A percentile compares a stretch with the other conserved stretches of the same genome.
Conservation (phyloP, 2,797 vertebrate species). For the Hyperoplus immaculatus region DNA sequence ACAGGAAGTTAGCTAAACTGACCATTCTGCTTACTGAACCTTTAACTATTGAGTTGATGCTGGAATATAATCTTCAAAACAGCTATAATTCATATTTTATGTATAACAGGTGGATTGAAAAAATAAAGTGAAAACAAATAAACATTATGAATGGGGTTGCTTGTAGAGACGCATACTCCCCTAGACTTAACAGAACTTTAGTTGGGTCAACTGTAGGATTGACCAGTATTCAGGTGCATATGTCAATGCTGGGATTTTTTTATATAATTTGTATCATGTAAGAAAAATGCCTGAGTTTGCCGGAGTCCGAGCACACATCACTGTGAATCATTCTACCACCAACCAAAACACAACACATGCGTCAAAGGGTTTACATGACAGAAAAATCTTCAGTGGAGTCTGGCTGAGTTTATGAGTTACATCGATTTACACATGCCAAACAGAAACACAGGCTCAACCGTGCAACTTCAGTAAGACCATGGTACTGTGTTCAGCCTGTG, state of each 20-base stretch:
- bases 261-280: not conserved
- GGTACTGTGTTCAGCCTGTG: slow-evolving; percentile 14
- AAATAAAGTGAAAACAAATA: too few relatives aligned
- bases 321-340: not conserved
- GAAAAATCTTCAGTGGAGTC: not conserved
- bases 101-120: too few relatives aligned
- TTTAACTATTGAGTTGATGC: too few relatives aligned
- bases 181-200: too few relatives aligned
- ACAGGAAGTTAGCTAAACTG: too few relatives aligned
- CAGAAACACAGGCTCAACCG: slow-evolving; percentile 11
- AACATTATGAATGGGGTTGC: too few relatives aligned
- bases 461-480: not conserved
- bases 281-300: too few relatives aligned
- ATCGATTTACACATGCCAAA: slow-evolving; percentile 3
- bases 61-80: not conserved
- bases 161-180: too few relatives aligned
- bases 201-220: not conserved
- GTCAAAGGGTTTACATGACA: not conserved
- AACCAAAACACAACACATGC: not conserved
- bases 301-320: not conserved
- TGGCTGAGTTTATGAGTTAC: not conserved
- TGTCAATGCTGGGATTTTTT: not conserved
- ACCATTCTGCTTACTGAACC: too few relatives aligned
- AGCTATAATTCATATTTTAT: not conserved
- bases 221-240: not conserved